phyloP scores from a whole-genome alignment of 2,113 vertebrate species.

The Fulmarus glacialis region DNA sequence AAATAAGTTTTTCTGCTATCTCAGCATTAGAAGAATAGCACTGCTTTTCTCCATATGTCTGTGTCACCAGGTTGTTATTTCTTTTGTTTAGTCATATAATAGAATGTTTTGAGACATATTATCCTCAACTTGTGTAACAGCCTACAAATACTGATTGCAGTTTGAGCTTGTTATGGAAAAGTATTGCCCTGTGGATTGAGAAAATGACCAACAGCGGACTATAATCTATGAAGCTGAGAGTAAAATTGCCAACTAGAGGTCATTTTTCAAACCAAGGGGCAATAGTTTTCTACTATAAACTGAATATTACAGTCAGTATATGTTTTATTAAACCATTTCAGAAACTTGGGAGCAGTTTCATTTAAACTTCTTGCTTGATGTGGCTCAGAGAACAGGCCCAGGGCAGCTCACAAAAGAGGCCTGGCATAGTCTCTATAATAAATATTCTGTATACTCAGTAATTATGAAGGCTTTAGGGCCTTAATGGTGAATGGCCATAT shows the following conservation, averaged over 20 bases:
- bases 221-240: constrained; percentile 82
- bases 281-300: constrained; percentile 83
- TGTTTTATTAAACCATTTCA: constrained; percentile 85
- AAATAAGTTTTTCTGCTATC: constrained; percentile 29
- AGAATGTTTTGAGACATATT: constrained; percentile 55
- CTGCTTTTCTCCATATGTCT: constrained; percentile 14
- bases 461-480: constrained; percentile 46
- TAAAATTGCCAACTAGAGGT: constrained; percentile 82
- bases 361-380: constrained; percentile 80
- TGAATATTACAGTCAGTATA: constrained; percentile 82
- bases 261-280: constrained; percentile 84
- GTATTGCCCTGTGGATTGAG: constrained; percentile 78
- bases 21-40: constrained; percentile 14
- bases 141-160: constrained; percentile 60
- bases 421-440: constrained; percentile 64
- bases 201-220: constrained; percentile 78
- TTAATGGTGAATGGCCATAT: constrained; percentile 34
- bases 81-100: constrained; percentile 68
- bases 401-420: constrained; percentile 64
- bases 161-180: constrained; percentile 81
- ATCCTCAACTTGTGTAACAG: constrained; percentile 56
- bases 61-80: constrained; percentile 49
- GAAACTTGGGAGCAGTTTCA: constrained; percentile 83
- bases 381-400: constrained; percentile 71
- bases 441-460: constrained; percentile 49